These are phyloP conservation scores for Chalcosyrphus nemorum DNA, from an alignment of 2,888 invertebrate genomes.

Conservation along the genomic window DNA sequence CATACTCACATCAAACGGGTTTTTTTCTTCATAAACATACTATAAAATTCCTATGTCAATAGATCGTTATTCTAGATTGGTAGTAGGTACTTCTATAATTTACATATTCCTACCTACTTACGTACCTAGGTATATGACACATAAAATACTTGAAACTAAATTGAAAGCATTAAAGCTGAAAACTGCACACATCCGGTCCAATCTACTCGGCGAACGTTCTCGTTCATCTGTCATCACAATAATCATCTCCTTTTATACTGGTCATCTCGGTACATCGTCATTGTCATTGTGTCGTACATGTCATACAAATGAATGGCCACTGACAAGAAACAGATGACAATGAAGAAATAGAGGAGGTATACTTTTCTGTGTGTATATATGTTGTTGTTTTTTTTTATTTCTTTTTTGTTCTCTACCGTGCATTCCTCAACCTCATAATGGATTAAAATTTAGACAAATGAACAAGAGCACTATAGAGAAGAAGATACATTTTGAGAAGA, in stretches of 20 bases:
- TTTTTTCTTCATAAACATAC: background rate
- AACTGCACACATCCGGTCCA: slow-evolving; percentile 51
- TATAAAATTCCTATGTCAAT: background rate
- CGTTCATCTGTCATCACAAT: slow-evolving; percentile 51
- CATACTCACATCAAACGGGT: too few species aligned
- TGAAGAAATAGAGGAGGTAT: slow-evolving; percentile 15
- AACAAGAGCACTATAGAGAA: slow-evolving; percentile 34
- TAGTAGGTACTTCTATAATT: background rate
- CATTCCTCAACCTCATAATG: slow-evolving; percentile 45
- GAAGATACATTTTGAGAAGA: background rate
- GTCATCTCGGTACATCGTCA: slow-evolving; percentile 1
- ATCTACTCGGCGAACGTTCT: slow-evolving; percentile 38
- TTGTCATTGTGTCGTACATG: slow-evolving; percentile 2
- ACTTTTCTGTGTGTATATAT: too few species aligned
- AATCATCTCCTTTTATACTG: slow-evolving; percentile 44
- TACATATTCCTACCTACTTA: background rate
- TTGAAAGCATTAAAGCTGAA: slow-evolving; percentile 26
- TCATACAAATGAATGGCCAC: slow-evolving; percentile 22
- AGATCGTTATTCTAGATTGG: too few species aligned
- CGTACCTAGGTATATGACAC: background rate
- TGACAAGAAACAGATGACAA: slow-evolving; percentile 37
- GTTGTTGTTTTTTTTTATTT: too few species aligned
- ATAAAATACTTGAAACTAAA: slow-evolving; percentile 8
- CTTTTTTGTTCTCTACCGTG: background rate
- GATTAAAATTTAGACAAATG: slow-evolving; percentile 66